Evolutionary conservation across 2,888 invertebrate genomes (phyloP), one percentile per base, ranked within the genome.

Genomic region (Morpho helenor): DNA sequence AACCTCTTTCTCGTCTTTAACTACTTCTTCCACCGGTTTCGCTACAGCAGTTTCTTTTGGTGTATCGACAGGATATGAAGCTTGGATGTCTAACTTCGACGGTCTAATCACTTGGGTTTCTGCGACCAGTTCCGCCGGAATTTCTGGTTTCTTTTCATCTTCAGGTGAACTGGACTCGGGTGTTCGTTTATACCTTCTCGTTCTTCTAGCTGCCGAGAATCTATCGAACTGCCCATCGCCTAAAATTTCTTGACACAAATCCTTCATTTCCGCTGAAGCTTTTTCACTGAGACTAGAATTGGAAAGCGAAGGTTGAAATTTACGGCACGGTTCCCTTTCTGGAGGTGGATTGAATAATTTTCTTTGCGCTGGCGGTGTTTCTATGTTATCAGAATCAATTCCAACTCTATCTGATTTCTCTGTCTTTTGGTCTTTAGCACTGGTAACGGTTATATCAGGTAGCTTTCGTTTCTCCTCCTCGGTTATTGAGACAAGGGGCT

Each of bases 311-410:
- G 85, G 79, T 71, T 91, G 86, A 73, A 92, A 89, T 65, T 92
- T 88, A 53, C 92, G 83, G 72, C 93, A 93, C 0, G 92, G 92
- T 68, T 91, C 92, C 65, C 92, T 92, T 48, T 93, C 93, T 43
- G 93, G 92, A 2, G 93, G 92, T 2, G 94, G 92, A 59, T 92
- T 93, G 73, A 94, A 94, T 40, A 93, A 82, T 68, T 95, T 93
- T 57, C 97, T 91, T 16, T 94, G 94, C 0, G 94, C 95, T 6
- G 97, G 97, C 22, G 97, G 97, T 2, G 97, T 97, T 88, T 97
- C 97, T 42, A 97, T 95, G 70, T 97, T 97, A 70, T 97, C 97
- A 3, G 96, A 96, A 79, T 97, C 97, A 46, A 97, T 96, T 75
- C 97, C 96, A 8, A 94, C 93, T 76, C 94, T 94, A 69, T 95